These are phyloP conservation scores for Daktulosphaira vitifoliae DNA, from an alignment of 1,140 invertebrate species.

Conservation along the genomic window DNA sequence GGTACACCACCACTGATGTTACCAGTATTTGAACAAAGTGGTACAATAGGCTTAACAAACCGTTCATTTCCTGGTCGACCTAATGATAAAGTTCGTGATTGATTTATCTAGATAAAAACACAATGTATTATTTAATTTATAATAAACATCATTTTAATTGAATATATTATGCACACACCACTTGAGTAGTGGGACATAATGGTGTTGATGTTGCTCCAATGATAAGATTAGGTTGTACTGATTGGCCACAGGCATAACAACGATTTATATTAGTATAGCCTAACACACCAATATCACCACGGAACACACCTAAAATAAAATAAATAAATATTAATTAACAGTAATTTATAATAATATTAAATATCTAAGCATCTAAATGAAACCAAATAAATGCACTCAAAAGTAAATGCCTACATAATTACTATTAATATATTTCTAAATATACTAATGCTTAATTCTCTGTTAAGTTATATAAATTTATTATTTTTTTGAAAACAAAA, in stretches of 20 bases:
- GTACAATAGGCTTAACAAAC: constrained; percentile 30
- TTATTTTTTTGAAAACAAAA: constrained; percentile 20
- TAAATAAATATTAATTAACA: not conserved
- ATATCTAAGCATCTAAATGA: too few species aligned
- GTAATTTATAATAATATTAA: too few species aligned
- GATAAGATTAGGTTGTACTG: constrained; percentile 38
- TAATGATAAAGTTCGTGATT: constrained; percentile 26
- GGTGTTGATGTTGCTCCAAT: constrained; percentile 27
- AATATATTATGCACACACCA: not conserved
- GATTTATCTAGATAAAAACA: constrained; percentile 18
- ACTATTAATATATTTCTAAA: constrained; percentile 1
- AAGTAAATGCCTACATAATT: constrained; percentile 25
- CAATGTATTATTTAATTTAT: not conserved
- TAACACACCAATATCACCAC: constrained; percentile 40
- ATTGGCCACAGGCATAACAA: constrained; percentile 65
- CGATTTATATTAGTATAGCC: constrained; percentile 44
- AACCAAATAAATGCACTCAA: too few species aligned
- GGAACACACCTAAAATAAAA: constrained; percentile 40
- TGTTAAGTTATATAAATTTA: not conserved
- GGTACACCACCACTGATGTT: constrained; percentile 22
- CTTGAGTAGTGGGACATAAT: constrained; percentile 28
- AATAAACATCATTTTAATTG: too few species aligned
- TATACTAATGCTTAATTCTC: constrained; percentile 33
- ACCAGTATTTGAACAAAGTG: constrained; percentile 9
- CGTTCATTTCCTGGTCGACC: constrained; percentile 25